Evolutionary conservation across 2,888 invertebrate genomes (phyloP), one percentile per base, ranked within the genome.

Genomic region (Eupeodes luniger): DNA sequence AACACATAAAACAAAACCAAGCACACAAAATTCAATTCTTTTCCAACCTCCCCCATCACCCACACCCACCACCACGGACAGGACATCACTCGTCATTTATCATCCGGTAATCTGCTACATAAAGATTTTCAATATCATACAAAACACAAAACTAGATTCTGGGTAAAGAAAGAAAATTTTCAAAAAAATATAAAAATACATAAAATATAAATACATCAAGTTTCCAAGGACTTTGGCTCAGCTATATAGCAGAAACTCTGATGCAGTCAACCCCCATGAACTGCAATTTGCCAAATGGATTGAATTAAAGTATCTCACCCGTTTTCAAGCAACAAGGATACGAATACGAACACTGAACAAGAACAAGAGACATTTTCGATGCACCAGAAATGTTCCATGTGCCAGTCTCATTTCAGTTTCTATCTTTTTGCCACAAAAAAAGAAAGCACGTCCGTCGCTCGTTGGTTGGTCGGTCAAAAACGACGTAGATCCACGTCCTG

Each of bases 261-360:
- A 40, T 36, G 40, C 36, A 79, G 79, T 83, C 76, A 75, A 77
- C 79, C 66, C 62, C 57, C 49, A 82, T 62, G 75, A 74, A 79
- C 78, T 82, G 69, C 79, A 83, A 83, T 76, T 80, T 80, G 83
- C 70, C 70, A 87, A 87, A 87, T 83, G 83, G 79, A 87, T 76
- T 83, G 83, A 66, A 87, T 79, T 59, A 78, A 47, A 78, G 57
- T 47, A 69, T 57, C 47, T 78, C 40, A 9, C 19, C n/a, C 40
- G 66, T 51, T 36, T 70, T 19, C 47, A 34, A 75, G 19, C 51
- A 55, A 49, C 16, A 47, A 67, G 12, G 44, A 67, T 53, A 40
- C n/a, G 16, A 19, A 19, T 55, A 19, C 10, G 55, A 55, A 77
- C 27, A 59, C 19, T 11, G 51, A 72, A 72, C 59, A 64, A 70